Evolutionary conservation across 1,140 invertebrate species (phyloP), one percentile per base, ranked within the genome.

Genomic region (Lepidurus packardi): DNA sequence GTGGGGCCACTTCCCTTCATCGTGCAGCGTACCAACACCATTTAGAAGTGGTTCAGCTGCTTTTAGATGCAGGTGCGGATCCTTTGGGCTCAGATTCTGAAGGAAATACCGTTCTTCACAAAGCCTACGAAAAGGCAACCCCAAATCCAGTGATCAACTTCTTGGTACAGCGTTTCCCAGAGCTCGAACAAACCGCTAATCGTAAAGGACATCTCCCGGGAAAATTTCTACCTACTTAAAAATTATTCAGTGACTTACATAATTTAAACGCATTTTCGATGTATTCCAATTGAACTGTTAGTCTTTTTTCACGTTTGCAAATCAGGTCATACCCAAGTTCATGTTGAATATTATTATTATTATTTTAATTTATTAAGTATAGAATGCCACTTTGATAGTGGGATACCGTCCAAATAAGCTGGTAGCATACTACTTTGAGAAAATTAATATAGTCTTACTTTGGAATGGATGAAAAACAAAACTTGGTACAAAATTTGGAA

Each of bases 31-130:
- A 85, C 86, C 82, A 77, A 90, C 91, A 90, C 75, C 88, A 90
- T 82, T 78, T 83, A 73, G 82, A 88, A 65, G 87, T 93, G 73
- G 89, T 93, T 0, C 84, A 90, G 80, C 84, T 92, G 73, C 83
- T 96, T 45, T 84, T 94, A 8, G 82, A 87, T 13, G 83, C 85
- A 79, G 88, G 89, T 81, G 92, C 92, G 11, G 86, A 90, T 84
- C 82, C 89, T 11, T 82, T 86, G 80, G 81, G 90, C 34, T 85
- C 88, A 84, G 94, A 96, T 83, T 86, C 85, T 75, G 93, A 95
- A 87, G 92, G 93, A 1, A 91, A 92, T 83, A 94, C 91, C 41
- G 89, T 91, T 13, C 85, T 96, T 41, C 92, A 94, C 85, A 89
- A 92, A 82, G 91, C 91, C n/a, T 86, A 89, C 10, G 85, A 89